Conservation (phyloP, 1,140 invertebrate species). For the Gryon sp. region DNA sequence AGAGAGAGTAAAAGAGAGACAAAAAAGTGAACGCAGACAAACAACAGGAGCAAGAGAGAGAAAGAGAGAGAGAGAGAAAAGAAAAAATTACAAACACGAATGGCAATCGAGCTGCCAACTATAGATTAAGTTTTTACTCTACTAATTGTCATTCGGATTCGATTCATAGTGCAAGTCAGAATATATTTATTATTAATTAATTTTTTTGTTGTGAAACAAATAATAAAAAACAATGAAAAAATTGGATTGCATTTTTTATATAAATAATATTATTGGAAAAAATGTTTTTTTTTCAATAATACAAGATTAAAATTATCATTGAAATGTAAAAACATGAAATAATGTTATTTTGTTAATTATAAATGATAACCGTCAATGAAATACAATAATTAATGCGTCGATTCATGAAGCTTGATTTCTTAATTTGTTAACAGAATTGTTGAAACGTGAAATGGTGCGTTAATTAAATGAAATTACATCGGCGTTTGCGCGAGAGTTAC, state of each 20-base stretch:
- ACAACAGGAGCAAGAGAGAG: no score
- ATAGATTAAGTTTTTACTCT: slow-evolving; percentile 1
- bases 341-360: not conserved
- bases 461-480: slow-evolving; percentile 9
- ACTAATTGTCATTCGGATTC: slow-evolving; percentile 34
- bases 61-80: no score
- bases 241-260: no score
- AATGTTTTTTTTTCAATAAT: no score
- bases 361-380: not conserved
- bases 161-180: not conserved
- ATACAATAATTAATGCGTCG: no score
- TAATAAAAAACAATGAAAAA: no score
- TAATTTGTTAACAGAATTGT: slow-evolving; percentile 5
- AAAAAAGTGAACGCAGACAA: no score
- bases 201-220: not conserved
- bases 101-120: slow-evolving; percentile 3
- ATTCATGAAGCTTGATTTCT: not conserved
- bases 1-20: no score
- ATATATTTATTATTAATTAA: not conserved
- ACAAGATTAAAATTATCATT: no score
- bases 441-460: not conserved
- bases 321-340: no score
- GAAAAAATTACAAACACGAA: not conserved
- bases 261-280: no score
- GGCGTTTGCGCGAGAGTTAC: not conserved